These are phyloP conservation scores for Lepilemur ruficaudatus DNA, from an alignment of 2,797 vertebrate genomes.

Conservation along the genomic window DNA sequence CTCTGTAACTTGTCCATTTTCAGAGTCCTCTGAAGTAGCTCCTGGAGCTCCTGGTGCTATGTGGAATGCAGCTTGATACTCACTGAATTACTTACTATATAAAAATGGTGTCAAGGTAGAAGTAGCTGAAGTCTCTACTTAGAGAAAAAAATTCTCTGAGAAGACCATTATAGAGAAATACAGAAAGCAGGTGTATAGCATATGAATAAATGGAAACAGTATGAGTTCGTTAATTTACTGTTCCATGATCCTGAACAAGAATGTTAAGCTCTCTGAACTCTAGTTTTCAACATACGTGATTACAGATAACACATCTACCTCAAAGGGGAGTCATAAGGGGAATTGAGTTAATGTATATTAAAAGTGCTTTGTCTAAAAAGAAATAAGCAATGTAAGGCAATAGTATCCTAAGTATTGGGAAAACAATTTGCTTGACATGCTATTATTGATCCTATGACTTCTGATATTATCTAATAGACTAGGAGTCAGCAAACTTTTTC, in stretches of 20 bases:
- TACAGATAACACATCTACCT: neutral
- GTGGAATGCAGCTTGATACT: neutral
- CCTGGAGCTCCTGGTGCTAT: neutral
- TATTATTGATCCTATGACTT: neutral
- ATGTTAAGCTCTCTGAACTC: neutral
- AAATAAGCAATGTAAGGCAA: neutral
- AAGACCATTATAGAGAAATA: neutral
- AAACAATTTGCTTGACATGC: neutral
- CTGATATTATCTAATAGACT: neutral
- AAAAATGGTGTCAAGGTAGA: neutral
- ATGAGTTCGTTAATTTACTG: neutral
- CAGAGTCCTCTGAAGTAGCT: neutral
- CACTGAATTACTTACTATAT: neutral
- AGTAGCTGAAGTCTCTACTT: neutral
- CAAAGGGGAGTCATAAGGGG: neutral
- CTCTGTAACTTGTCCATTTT: neutral
- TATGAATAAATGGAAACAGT: neutral
- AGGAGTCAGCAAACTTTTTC: neutral
- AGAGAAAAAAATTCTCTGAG: neutral
- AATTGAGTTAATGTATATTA: neutral
- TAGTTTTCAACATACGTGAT: neutral
- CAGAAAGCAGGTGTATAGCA: rapidly evolving
- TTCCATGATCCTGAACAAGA: neutral
- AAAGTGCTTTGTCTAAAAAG: neutral
- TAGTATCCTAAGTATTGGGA: neutral